Conservation (phyloP, 2,113 vertebrate species). For the Echinops telfairi region DNA sequence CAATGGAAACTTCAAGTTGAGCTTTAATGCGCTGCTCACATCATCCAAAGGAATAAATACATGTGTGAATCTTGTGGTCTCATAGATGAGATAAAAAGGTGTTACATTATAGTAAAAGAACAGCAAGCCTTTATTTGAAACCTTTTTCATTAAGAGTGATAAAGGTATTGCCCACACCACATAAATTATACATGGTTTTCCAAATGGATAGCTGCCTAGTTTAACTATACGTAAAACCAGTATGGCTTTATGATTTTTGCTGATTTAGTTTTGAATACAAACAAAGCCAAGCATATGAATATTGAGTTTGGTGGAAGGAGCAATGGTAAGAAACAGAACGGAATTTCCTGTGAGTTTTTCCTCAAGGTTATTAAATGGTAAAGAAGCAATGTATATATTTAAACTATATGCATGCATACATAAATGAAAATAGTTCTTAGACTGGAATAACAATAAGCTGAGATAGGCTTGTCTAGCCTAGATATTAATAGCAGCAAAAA, state of each 20-base stretch:
- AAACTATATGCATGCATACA: constrained; percentile 72
- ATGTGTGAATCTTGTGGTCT: constrained; percentile 82
- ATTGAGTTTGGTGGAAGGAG: neutral
- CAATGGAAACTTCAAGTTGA: constrained; percentile 72
- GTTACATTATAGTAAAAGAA: constrained; percentile 82
- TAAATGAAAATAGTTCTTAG: constrained; percentile 82
- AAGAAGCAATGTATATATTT: neutral
- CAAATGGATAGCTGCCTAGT: constrained; percentile 20
- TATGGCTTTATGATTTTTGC: neutral
- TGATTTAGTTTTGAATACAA: constrained; percentile 45
- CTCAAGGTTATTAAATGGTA: constrained; percentile 55
- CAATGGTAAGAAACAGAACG: neutral
- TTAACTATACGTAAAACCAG: constrained; percentile 56
- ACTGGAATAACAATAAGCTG: constrained; percentile 80
- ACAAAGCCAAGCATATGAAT: constrained; percentile 51
- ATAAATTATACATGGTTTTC: constrained; percentile 63
- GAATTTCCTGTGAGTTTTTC: constrained; percentile 52
- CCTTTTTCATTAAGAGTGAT: constrained; percentile 56
- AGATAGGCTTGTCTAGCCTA: constrained; percentile 82
- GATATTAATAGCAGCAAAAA: constrained; percentile 83
- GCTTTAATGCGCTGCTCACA: constrained; percentile 62
- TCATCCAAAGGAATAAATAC: constrained; percentile 77
- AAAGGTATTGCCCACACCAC: constrained; percentile 19
- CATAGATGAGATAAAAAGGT: constrained; percentile 80
- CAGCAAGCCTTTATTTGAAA: constrained; percentile 67